A percentile compares a stretch with the other conserved stretches of the same genome.
Evolutionary conservation across 64 coral and sea anemone genomes (phyloP).

Genomic region (Dendrophyllia cribrosa): DNA sequence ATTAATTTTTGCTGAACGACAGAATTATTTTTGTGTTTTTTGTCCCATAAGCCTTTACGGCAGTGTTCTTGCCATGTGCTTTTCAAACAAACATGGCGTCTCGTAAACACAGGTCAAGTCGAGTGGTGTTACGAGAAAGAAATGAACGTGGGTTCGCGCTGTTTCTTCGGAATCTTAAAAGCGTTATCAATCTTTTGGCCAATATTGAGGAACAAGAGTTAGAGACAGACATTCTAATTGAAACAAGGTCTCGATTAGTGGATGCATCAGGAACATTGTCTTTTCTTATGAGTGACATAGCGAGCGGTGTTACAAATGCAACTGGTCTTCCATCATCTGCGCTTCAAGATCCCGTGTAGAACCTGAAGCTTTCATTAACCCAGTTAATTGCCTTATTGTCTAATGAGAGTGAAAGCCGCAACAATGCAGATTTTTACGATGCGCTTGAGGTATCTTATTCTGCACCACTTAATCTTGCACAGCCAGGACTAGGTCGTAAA

Average conservation of each 20-base stretch:
- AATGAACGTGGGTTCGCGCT: conserved; percentile 26
- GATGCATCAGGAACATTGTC: conserved; percentile 67
- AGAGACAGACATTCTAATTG: background rate
- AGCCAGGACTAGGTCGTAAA: conserved; percentile 37
- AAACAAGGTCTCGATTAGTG: conserved; percentile 20
- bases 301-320: conserved; percentile 23
- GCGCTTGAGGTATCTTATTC: background rate
- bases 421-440: background rate
- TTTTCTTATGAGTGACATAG: conserved; percentile 15
- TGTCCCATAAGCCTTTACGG: too few relatives aligned
- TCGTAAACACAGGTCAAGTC: too few relatives aligned
- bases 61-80: too few relatives aligned
- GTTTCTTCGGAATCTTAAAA: conserved; percentile 41
- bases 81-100: too few relatives aligned
- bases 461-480: conserved; percentile 40
- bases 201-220: background rate
- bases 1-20: too few relatives aligned
- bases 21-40: too few relatives aligned
- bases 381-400: conserved; percentile 3
- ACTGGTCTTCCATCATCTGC: conserved; percentile 5
- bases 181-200: background rate
- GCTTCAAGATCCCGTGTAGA: conserved; percentile 45
- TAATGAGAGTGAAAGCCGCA: background rate
- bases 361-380: conserved; percentile 30
- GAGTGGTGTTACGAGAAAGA: conserved; percentile 35